A percentile compares a stretch with the other conserved stretches of the same genome.
These are phyloP conservation scores for Sphaerophoria taeniata DNA, from an alignment of 2,888 invertebrate genomes.

Conservation along the genomic window DNA sequence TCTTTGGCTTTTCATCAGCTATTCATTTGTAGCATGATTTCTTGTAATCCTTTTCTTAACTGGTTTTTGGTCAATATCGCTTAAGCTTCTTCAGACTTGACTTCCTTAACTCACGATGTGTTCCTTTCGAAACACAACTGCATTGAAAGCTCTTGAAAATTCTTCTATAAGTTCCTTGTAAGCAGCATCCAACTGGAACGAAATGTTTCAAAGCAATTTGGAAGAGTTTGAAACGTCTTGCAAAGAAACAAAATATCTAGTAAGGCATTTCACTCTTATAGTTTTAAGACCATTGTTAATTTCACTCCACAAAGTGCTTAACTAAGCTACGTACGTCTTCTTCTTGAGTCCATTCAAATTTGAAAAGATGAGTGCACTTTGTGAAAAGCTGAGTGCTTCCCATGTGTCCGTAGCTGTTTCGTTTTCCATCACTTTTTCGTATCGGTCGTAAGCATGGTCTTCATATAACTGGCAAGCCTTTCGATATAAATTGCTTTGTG, in stretches of 20 bases:
- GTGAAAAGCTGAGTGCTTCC: conserved; percentile 78
- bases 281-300: conserved; percentile 76
- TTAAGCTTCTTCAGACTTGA: conserved; percentile 2
- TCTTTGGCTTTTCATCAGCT: conserved; percentile 52
- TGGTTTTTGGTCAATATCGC: background rate
- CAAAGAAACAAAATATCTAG: conserved; percentile 76
- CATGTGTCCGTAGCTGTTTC: conserved; percentile 77
- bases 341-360: conserved; percentile 76
- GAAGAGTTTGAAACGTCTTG: conserved; percentile 75
- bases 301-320: too few species aligned
- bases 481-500: conserved; percentile 74
- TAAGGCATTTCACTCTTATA: conserved; percentile 73
- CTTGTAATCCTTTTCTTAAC: background rate
- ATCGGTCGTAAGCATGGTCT: conserved; percentile 78
- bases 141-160: conserved; percentile 12
- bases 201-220: conserved; percentile 70
- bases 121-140: conserved; percentile 41
- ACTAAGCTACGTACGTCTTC: conserved; percentile 76
- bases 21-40: conserved; percentile 41
- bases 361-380: conserved; percentile 78
- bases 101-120: conserved; percentile 26
- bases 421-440: conserved; percentile 79
- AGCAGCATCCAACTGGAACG: conserved; percentile 77
- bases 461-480: conserved; percentile 79
- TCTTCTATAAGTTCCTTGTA: conserved; percentile 74